These are phyloP conservation scores for Drosophila pegasa DNA, from an alignment of 2,888 invertebrate genomes.

Conservation along the genomic window DNA sequence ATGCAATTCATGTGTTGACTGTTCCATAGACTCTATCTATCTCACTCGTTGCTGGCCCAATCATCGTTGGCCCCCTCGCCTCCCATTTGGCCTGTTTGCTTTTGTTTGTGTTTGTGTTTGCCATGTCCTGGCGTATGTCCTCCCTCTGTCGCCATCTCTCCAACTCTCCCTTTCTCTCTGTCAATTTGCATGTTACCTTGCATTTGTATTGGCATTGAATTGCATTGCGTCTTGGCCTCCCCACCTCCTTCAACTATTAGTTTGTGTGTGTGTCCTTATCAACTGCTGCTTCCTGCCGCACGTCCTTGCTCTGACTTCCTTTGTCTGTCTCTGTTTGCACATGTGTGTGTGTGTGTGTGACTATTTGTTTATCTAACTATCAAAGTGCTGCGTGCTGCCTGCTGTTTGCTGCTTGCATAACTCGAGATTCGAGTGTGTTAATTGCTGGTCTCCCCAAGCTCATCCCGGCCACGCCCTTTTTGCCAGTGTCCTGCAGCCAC, in stretches of 20 bases:
- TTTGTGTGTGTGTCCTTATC: constrained; percentile 61
- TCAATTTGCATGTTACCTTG: constrained; percentile 78
- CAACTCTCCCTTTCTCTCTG: constrained; percentile 37
- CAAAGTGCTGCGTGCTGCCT: constrained; percentile 76
- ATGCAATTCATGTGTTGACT: constrained; percentile 76
- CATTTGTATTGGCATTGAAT: constrained; percentile 75
- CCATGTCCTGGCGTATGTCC: constrained; percentile 65
- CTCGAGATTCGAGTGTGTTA: constrained; percentile 73
- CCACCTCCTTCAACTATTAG: constrained; percentile 36
- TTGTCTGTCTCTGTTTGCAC: constrained; percentile 52
- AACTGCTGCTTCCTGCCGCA: constrained; percentile 67
- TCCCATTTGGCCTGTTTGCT: constrained; percentile 30
- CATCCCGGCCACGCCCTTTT: background rate
- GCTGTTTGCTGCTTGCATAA: constrained; percentile 68
- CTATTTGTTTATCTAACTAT: constrained; percentile 79
- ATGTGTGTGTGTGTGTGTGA: constrained; percentile 41
- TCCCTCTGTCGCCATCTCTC: constrained; percentile 31
- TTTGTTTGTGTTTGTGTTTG: constrained; percentile 65
- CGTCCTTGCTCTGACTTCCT: constrained; percentile 69
- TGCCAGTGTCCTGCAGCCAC: constrained; percentile 13
- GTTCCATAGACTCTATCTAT: constrained; percentile 14
- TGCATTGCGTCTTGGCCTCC: constrained; percentile 33
- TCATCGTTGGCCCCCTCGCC: constrained; percentile 6
- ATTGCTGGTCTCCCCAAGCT: constrained; percentile 57
- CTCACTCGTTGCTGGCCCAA: constrained; percentile 3